Conservation (phyloP, 1,140 invertebrate genomes). For the Monochamus saltuarius region DNA sequence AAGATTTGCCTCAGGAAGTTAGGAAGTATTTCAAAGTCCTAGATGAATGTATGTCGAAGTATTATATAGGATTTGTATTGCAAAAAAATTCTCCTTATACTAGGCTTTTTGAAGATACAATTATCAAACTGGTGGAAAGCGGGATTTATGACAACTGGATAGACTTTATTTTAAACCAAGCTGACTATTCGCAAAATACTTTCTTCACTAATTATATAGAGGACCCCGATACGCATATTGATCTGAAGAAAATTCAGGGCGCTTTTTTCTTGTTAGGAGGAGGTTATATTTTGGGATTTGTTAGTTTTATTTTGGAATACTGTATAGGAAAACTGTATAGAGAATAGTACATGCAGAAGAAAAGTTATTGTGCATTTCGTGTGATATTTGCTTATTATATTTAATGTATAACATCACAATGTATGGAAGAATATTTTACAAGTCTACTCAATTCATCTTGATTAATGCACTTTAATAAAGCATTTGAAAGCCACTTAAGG, state of each 20-base stretch:
- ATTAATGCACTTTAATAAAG: no score
- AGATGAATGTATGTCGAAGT: conserved; percentile 18
- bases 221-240: neutral
- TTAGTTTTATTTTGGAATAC: neutral
- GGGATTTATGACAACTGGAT: conserved; percentile 5
- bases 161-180: no score
- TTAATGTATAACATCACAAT: no score
- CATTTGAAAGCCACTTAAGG: no score
- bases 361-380: no score
- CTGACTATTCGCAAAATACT: neutral
- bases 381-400: no score
- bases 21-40: conserved; percentile 15
- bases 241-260: neutral
- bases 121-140: conserved; percentile 5
- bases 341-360: no score
- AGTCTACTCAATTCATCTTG: no score
- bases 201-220: neutral
- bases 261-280: neutral
- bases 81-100: conserved; percentile 20
- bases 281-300: neutral
- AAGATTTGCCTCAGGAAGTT: neutral
- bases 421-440: no score
- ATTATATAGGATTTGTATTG: conserved; percentile 19
- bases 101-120: neutral
- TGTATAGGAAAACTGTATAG: no score